Percentiles rank a stretch among this genome's conserved stretches.
Conservation (phyloP, 1,140 invertebrate genomes). For the Drosophila insularis region DNA sequence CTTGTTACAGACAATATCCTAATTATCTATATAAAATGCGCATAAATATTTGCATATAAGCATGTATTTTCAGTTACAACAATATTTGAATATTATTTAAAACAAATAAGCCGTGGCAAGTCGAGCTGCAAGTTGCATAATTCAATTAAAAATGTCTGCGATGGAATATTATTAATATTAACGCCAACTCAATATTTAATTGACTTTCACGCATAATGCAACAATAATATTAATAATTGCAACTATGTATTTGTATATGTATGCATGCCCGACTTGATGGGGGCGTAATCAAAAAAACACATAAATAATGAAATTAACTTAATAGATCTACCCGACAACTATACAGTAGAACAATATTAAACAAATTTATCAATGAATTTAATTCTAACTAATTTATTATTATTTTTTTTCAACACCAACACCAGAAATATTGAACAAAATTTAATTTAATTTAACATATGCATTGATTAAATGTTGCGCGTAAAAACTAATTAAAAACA, state of each 20-base stretch:
- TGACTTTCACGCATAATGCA: constrained; percentile 23
- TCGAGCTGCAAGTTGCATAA: constrained; percentile 51
- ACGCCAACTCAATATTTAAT: constrained; percentile 37
- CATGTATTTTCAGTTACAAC: constrained; percentile 4
- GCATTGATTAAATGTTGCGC: constrained; percentile 16
- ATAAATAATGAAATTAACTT: constrained; percentile 52
- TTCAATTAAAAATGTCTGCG: constrained; percentile 53
- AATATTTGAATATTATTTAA: constrained; percentile 59
- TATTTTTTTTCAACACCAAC: constrained; percentile 35
- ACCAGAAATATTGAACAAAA: constrained; percentile 34
- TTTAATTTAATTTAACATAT: constrained; percentile 30
- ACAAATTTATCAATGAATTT: constrained; percentile 18
- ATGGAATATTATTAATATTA: constrained; percentile 45
- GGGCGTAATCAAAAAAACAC: not conserved
- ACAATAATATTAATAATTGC: constrained; percentile 31
- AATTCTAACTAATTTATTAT: not conserved
- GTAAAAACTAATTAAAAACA: constrained; percentile 1
- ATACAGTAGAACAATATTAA: constrained; percentile 32
- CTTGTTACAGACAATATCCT: constrained; percentile 29
- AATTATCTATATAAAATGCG: constrained; percentile 52
- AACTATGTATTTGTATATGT: not conserved
- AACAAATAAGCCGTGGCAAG: constrained; percentile 38
- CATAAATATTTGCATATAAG: constrained; percentile 42
- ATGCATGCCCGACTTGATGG: not conserved
- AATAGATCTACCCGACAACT: constrained; percentile 49